Base-by-base conservation (phyloP, 2,888 invertebrate species). In the Merodon equestris region DNA sequence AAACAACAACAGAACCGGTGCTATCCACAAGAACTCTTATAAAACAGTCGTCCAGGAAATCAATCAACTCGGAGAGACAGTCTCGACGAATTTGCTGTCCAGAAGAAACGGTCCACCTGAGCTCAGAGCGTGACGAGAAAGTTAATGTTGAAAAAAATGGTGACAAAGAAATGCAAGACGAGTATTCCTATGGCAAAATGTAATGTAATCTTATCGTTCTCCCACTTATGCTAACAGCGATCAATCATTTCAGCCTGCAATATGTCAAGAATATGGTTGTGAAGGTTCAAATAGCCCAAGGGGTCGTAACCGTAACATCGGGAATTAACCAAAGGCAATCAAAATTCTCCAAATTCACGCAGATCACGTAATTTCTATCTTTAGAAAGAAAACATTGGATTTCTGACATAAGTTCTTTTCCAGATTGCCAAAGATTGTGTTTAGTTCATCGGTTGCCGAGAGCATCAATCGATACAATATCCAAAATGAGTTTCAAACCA, bases 81-180 rank as follows among this genome's bases (percentile, higher is more conserved):
- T 18, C 63, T 9, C 85, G 87, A 10, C 87, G 85, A 75, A 82
- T 86, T 13, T 85, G 86, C 1, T 84, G 85, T 18, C 88, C 88
- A 0, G 87, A 86, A 56, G 88, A 89, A 82, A 89, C 89, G 0
- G 83, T 89, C 53, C 89, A 89, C 57, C 84, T 86, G 1, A 89
- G 89, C 54, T 89, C 89, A 0, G 89, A 89, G 45, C 86, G 87
- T 0, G 89, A 87, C 45, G 88, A 88, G 44, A 85, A 85, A 73
- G 45, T 84, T 45, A 47, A 79, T 13, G 9, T 74, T n/a, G 76
- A 81, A 3, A 38, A 64, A 38, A 53, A 27, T 17, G 18, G 61
- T 13, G 51, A 70, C 34, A 53, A 61, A 10, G 73, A 77, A 5
- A 10, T 53, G 12, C 51, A 42, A 2, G 71, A 76, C 12, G 36